Conservation (phyloP, 2,888 invertebrate species). For the Stramonita haemastoma region DNA sequence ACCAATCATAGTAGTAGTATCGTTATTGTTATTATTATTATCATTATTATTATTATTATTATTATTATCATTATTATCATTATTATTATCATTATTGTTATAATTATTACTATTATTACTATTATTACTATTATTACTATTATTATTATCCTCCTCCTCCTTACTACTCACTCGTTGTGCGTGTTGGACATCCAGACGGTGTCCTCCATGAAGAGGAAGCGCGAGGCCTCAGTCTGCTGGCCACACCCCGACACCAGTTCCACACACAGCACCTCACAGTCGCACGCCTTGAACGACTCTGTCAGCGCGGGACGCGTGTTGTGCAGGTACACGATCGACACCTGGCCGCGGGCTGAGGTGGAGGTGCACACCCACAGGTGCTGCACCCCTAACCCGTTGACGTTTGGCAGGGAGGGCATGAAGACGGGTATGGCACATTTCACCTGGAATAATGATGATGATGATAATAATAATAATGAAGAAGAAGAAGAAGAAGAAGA, state of each 20-base stretch:
- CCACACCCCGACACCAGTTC: slow-evolving; percentile 71
- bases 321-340: slow-evolving; percentile 84
- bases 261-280: slow-evolving; percentile 64
- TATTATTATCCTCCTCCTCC: background rate
- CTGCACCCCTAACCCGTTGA: slow-evolving; percentile 80
- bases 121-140: too few species aligned
- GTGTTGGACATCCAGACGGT: slow-evolving; percentile 95
- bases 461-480: too few species aligned
- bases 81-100: too few species aligned
- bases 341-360: slow-evolving; percentile 82
- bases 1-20: too few species aligned
- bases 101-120: too few species aligned
- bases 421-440: slow-evolving; percentile 73
- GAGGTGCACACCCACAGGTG: slow-evolving; percentile 94
- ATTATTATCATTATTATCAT: too few species aligned
- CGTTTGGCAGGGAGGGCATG: slow-evolving; percentile 55
- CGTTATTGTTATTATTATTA: too few species aligned
- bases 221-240: slow-evolving; percentile 43
- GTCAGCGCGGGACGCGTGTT: slow-evolving; percentile 69
- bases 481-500: too few species aligned
- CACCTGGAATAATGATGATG: slow-evolving; percentile 66
- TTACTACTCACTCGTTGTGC: slow-evolving; percentile 82
- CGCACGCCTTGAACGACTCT: slow-evolving; percentile 69
- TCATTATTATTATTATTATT: too few species aligned
- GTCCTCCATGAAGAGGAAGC: slow-evolving; percentile 68